These are phyloP conservation scores for Aphaenogaster rudis DNA, from an alignment of 1,140 invertebrate genomes.

Conservation along the genomic window DNA sequence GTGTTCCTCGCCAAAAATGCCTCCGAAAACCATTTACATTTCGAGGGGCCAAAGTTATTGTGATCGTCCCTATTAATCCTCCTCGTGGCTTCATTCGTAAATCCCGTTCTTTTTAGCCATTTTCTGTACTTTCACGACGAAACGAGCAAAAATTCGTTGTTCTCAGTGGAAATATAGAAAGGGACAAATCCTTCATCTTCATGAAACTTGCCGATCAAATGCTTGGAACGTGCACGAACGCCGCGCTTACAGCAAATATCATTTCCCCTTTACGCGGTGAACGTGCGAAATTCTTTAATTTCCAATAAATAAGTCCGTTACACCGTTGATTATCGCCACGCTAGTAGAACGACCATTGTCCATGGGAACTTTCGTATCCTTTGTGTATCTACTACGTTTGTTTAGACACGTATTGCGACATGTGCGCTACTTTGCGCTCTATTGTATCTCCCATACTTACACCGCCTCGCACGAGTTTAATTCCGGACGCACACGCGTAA, in stretches of 20 bases:
- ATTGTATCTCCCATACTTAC: background rate
- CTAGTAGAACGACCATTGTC: background rate
- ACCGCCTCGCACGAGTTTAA: background rate
- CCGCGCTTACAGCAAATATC: background rate
- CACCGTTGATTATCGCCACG: background rate
- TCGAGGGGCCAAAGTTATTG: too few species aligned
- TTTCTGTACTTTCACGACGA: background rate
- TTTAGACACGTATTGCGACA: slow-evolving; percentile 13
- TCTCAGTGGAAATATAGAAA: background rate
- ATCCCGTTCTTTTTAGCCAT: background rate
- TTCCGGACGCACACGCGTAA: background rate
- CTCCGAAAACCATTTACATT: too few species aligned
- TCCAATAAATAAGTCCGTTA: background rate
- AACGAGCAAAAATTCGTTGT: background rate
- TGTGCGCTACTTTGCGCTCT: background rate
- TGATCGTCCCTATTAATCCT: too few species aligned
- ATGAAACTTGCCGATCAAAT: slow-evolving; percentile 40
- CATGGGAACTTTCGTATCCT: background rate
- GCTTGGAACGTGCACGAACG: background rate
- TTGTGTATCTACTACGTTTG: background rate
- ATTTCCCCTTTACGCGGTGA: background rate
- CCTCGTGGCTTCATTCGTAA: slow-evolving; percentile 1
- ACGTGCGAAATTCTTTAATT: background rate
- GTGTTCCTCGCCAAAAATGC: too few species aligned
- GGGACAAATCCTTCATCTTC: slow-evolving; percentile 30